Evolutionary conservation across 2,888 invertebrate genomes (phyloP).

Genomic region (Netelia virgata): DNA sequence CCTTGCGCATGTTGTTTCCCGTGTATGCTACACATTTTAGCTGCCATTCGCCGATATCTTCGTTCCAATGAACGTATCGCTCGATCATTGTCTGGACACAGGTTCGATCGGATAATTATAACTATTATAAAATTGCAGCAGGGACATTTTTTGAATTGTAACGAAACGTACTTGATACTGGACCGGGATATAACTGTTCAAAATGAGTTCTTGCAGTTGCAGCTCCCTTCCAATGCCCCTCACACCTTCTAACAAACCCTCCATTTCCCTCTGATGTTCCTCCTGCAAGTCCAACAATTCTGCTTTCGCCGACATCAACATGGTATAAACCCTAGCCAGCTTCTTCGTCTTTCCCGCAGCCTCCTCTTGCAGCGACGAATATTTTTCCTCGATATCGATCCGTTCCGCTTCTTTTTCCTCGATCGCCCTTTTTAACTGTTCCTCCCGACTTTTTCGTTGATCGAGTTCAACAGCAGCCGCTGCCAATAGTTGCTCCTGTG

Average conservation of each 20-base stretch:
- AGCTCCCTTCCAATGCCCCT: constrained; percentile 95
- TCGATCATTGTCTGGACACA: constrained; percentile 92
- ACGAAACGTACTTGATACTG: constrained; percentile 91
- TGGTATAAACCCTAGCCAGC: constrained; percentile 94
- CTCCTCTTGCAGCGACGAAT: constrained; percentile 97
- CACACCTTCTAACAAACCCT: constrained; percentile 97
- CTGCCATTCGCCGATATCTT: constrained; percentile 99
- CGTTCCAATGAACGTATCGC: constrained; percentile 98
- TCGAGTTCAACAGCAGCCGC: constrained; percentile 94
- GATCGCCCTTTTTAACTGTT: constrained; percentile 92
- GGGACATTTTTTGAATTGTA: neutral
- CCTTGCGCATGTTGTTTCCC: constrained; percentile 98
- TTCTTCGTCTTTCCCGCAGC: constrained; percentile 96
- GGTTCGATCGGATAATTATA: too few species aligned
- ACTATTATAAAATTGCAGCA: too few species aligned
- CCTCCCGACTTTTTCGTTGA: constrained; percentile 91
- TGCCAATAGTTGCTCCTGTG: constrained; percentile 95
- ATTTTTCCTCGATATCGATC: constrained; percentile 97
- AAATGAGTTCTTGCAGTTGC: constrained; percentile 95
- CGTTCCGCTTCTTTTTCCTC: constrained; percentile 97
- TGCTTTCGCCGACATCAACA: constrained; percentile 94
- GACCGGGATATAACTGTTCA: constrained; percentile 97
- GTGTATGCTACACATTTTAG: constrained; percentile 99
- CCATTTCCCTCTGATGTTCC: constrained; percentile 99
- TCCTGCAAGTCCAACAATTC: constrained; percentile 95